Evolutionary conservation across 1,140 invertebrate species (phyloP), one percentile per base, ranked within the genome.

Genomic region (Stegodyphus mimosarum): DNA sequence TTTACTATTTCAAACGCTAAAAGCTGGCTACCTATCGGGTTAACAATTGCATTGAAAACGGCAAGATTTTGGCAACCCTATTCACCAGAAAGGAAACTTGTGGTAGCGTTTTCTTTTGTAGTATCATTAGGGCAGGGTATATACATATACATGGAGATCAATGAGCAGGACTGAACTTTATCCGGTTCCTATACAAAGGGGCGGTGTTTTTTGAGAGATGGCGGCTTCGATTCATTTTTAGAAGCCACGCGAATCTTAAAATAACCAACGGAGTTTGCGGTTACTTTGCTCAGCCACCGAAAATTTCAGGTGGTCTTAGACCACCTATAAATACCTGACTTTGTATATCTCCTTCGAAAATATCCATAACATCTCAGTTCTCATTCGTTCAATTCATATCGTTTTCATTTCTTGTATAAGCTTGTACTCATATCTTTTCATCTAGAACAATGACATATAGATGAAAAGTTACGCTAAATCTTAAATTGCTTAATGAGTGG

Each of bases 171-270:
- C 33, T 72, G 50, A 55, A 69, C 48, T 53, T 51, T 72, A 63
- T 6, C 53, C 69, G 33, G 69, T 48, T 11, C n/a, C 53, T 52
- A 49, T 72, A 81, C 67, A 81, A 81, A 80, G 63, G 78, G 48
- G 53, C 78, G 78, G 78, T 72, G 60, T 72, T 15, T 72, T 64
- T 72, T 33, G 63, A 81, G 72, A 81, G 78, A 81, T 81, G 71
- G 80, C 80, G 80, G 80, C 63, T 53, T 52, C 69, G 78, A 70
- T 72, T 71, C 49, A 80, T 70, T 71, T 80, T n/a, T 17, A 52
- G 71, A 73, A 83, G 80, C 80, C 80, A 83, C 80, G 80, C 80
- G 80, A 73, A 60, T 83, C 64, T 83, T 74, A 74, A 83, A 83
- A 83, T 83, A 83, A 83, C 70, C 49, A 1, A n/a, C 7, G 76